Evolutionary conservation across 2,888 invertebrate species (phyloP).

Genomic region (Folsomia candida): DNA sequence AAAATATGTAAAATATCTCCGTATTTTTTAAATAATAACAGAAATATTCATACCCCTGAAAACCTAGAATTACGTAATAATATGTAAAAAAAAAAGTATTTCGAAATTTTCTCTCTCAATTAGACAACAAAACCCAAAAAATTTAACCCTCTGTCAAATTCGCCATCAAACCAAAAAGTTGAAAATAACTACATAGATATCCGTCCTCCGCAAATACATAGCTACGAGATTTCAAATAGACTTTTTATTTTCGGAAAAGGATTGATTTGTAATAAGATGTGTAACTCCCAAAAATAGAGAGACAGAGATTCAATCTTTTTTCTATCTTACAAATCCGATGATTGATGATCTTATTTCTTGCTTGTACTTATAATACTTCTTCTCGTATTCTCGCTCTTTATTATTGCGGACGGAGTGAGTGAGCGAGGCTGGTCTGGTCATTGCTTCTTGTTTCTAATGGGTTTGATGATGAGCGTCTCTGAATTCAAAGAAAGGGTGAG

Average conservation of each 20-base stretch:
- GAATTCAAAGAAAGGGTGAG: neutral
- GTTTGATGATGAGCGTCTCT: neutral
- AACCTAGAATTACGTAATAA: no score
- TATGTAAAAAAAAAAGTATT: no score
- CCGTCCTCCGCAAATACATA: no score
- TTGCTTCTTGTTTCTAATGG: slow-evolving; percentile 9
- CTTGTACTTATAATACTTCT: slow-evolving; percentile 5
- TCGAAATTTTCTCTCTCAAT: no score
- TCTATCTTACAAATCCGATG: slow-evolving; percentile 41
- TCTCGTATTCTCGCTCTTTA: neutral
- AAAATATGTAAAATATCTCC: no score
- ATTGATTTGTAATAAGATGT: slow-evolving; percentile 13
- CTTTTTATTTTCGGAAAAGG: slow-evolving; percentile 8
- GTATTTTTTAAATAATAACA: no score
- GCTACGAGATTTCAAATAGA: neutral
- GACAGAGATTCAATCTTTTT: no score
- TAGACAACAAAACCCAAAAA: no score
- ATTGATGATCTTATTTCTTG: slow-evolving; percentile 37
- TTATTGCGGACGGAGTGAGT: neutral
- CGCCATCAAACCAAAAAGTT: no score
- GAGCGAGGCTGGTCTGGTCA: neutral
- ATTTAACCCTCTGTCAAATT: no score
- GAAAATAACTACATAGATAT: no score
- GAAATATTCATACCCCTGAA: no score
- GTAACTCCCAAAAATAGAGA: slow-evolving; percentile 35